These are phyloP conservation scores for Daphoenositta chrysoptera DNA, from an alignment of 2,113 vertebrate species.

Conservation along the genomic window DNA sequence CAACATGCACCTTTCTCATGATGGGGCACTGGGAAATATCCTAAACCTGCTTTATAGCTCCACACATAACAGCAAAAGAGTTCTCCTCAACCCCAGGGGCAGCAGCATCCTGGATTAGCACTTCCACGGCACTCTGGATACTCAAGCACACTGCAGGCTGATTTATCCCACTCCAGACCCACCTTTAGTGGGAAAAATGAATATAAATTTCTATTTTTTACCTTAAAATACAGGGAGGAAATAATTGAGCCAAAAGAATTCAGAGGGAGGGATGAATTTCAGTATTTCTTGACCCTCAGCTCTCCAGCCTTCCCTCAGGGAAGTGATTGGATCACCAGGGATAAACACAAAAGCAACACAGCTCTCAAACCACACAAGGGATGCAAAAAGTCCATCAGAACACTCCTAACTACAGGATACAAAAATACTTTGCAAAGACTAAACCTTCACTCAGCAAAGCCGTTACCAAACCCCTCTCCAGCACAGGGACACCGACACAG, in stretches of 20 bases:
- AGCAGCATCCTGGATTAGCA: neutral
- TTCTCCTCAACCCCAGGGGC: neutral
- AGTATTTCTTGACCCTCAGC: neutral
- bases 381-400: neutral
- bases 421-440: neutral
- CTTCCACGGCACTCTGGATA: neutral
- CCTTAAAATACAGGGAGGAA: neutral
- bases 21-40: neutral
- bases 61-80: fast-evolving
- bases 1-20: neutral
- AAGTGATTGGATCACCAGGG: neutral
- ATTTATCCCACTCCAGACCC: neutral
- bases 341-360: neutral
- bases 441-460: constrained; percentile 11
- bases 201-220: neutral
- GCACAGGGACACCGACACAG: neutral
- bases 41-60: neutral
- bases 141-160: neutral
- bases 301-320: neutral
- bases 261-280: neutral
- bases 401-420: neutral
- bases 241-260: neutral
- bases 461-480: neutral
- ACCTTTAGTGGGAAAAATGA: neutral
- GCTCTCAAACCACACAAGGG: neutral